These are phyloP conservation scores for Chelmon rostratus DNA, from an alignment of 2,797 vertebrate genomes.

Conservation along the genomic window DNA sequence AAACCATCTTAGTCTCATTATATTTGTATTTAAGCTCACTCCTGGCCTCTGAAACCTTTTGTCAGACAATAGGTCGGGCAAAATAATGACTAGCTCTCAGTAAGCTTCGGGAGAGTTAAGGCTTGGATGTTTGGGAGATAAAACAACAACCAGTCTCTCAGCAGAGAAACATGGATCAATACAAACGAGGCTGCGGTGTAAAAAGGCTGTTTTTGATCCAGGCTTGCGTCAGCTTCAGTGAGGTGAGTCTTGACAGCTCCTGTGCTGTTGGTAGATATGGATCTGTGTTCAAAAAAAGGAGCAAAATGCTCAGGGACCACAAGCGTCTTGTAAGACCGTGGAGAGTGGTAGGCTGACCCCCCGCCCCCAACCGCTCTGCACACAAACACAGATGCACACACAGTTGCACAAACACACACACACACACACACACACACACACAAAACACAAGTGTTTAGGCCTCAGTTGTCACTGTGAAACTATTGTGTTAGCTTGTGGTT, in stretches of 20 bases:
- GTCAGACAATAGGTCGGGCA: constrained; percentile 78
- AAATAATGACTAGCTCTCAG: constrained; percentile 83
- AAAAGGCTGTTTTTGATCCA: constrained; percentile 86
- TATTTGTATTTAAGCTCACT: constrained; percentile 80
- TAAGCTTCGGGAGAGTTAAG: constrained; percentile 80
- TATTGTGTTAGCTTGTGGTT: constrained; percentile 60
- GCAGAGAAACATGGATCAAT: constrained; percentile 85
- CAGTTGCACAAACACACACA: constrained; percentile 29
- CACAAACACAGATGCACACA: constrained; percentile 51
- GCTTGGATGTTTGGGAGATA: constrained; percentile 81
- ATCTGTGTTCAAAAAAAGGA: constrained; percentile 83
- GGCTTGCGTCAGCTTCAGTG: constrained; percentile 78
- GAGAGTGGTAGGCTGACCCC: constrained; percentile 73
- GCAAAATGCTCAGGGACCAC: constrained; percentile 83
- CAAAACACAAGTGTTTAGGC: constrained; percentile 46
- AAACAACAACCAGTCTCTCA: constrained; percentile 84
- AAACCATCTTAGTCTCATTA: constrained; percentile 82
- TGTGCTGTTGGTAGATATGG: constrained; percentile 83
- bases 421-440: constrained; percentile 35
- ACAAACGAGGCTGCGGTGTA: constrained; percentile 77
- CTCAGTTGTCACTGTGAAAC: constrained; percentile 64
- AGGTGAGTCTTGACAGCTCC: constrained; percentile 85
- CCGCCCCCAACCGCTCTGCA: constrained; percentile 50
- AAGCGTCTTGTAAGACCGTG: constrained; percentile 79
- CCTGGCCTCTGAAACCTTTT: constrained; percentile 62